Evolutionary conservation across 2,888 invertebrate species (phyloP).

Genomic region (Chaetogeoica ovagalla): DNA sequence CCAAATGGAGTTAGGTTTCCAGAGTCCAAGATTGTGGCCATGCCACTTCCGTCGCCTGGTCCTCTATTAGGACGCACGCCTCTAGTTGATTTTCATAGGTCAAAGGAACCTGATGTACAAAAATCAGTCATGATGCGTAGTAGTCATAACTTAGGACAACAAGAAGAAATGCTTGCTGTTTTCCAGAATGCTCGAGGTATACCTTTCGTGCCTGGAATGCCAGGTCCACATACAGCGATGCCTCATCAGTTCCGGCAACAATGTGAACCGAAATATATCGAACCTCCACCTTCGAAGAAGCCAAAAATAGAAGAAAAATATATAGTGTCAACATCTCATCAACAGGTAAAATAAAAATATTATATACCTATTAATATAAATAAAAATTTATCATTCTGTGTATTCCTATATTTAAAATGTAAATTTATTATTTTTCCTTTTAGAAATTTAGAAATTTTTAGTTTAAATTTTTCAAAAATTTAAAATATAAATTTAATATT

Average conservation of each 20-base stretch:
- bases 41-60: constrained; percentile 73
- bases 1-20: constrained; percentile 16
- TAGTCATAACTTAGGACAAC: constrained; percentile 60
- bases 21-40: constrained; percentile 29
- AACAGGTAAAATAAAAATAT: constrained; percentile 34
- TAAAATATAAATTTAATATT: too few relatives aligned
- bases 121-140: constrained; percentile 62
- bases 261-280: constrained; percentile 24
- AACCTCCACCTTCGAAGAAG: constrained; percentile 32
- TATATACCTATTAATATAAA: background rate
- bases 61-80: constrained; percentile 81
- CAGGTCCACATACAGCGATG: constrained; percentile 72
- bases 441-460: too few relatives aligned
- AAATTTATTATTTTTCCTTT: background rate
- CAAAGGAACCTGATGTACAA: constrained; percentile 61
- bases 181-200: constrained; percentile 75
- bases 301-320: constrained; percentile 38
- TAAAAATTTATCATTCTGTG: background rate
- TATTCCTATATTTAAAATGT: background rate
- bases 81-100: constrained; percentile 68
- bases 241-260: constrained; percentile 53
- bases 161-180: constrained; percentile 65
- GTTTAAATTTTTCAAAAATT: too few relatives aligned
- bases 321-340: constrained; percentile 33
- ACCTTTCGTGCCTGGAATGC: constrained; percentile 84